phyloP scores from a whole-genome alignment of 2,888 invertebrate genomes.

The Smittia aterrima region DNA sequence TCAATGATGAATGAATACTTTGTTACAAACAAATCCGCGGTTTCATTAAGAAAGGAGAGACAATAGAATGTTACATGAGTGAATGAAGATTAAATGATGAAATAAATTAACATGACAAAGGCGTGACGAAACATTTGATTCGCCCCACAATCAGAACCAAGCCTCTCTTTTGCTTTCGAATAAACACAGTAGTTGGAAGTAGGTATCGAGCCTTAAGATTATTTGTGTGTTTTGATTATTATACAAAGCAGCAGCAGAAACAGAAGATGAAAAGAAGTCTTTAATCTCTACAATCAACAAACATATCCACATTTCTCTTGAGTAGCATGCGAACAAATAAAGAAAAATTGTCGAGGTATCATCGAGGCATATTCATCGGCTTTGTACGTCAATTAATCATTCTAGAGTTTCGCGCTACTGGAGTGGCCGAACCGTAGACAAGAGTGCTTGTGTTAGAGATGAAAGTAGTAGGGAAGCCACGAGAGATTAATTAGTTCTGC shows the following conservation, averaged over 20 bases:
- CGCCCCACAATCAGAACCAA: no score
- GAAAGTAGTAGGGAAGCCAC: not conserved
- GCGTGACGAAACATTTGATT: no score
- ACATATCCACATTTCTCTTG: not conserved
- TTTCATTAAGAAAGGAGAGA: no score
- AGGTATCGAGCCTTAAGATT: no score
- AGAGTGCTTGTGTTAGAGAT: not conserved
- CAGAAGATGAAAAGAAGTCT: not conserved
- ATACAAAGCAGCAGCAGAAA: no score
- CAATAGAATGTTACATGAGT: no score
- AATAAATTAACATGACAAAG: no score
- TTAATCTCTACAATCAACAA: conserved; percentile 29
- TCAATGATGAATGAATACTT: no score
- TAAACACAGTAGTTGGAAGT: no score
- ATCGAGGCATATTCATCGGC: conserved; percentile 24
- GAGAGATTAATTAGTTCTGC: not conserved
- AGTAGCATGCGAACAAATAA: not conserved
- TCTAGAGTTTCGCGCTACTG: not conserved
- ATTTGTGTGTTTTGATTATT: not conserved
- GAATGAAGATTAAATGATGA: no score
- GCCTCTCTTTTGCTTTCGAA: no score
- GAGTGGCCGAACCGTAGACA: not conserved
- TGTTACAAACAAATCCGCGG: no score
- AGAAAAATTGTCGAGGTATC: not conserved
- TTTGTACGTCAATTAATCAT: conserved; percentile 31